phyloP scores from a whole-genome alignment of 2,888 invertebrate genomes.

The Mesodorylaimus sp. region DNA sequence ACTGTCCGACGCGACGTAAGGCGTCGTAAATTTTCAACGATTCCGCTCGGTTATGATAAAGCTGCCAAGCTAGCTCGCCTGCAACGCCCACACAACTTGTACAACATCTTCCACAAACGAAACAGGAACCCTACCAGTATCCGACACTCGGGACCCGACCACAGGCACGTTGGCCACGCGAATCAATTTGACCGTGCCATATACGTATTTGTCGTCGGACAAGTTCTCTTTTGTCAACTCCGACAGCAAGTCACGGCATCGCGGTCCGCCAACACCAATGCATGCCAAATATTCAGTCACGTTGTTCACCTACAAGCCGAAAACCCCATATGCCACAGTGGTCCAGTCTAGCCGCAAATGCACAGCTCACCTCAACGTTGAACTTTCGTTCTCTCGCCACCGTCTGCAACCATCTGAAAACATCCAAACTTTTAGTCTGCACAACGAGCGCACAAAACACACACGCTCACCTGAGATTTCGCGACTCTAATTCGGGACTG shows the following conservation, averaged over 20 bases:
- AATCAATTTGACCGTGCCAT: conserved; percentile 26
- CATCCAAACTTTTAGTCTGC: background rate
- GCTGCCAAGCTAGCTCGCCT: conserved; percentile 37
- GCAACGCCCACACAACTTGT: conserved; percentile 3
- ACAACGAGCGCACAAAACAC: background rate
- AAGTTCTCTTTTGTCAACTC: conserved; percentile 27
- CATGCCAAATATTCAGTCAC: conserved; percentile 28
- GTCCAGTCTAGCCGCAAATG: no score
- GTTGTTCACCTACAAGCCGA: conserved; percentile 27
- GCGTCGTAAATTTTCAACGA: conserved; percentile 30
- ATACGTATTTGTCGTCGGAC: conserved; percentile 28
- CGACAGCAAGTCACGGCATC: conserved; percentile 25
- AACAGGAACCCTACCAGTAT: conserved; percentile 25
- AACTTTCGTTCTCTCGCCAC: conserved; percentile 17
- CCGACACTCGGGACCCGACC: conserved; percentile 29
- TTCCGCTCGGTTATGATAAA: conserved; percentile 31
- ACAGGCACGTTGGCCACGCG: conserved; percentile 24
- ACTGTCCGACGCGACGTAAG: conserved; percentile 27
- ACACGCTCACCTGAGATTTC: conserved; percentile 32
- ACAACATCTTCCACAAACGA: background rate
- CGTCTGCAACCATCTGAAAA: conserved; percentile 15
- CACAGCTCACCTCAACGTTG: conserved; percentile 19
- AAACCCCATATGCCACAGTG: no score
- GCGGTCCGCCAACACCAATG: conserved; percentile 31
- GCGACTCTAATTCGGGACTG: conserved; percentile 33